These are phyloP conservation scores for Leptinotarsa defecta DNA, from an alignment of 1,140 invertebrate species.

Conservation along the genomic window DNA sequence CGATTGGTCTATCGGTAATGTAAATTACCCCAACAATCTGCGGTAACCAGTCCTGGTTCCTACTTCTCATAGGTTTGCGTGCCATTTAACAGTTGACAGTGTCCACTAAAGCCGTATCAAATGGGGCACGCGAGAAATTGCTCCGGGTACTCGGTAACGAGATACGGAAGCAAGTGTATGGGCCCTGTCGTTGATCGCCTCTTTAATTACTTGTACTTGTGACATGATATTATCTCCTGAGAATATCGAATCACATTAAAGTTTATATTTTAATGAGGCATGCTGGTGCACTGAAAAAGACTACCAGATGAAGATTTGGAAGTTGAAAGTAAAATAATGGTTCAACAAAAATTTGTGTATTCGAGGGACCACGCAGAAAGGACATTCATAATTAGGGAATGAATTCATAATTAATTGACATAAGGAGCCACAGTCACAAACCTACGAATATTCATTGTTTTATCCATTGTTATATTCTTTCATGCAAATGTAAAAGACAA, in stretches of 20 bases:
- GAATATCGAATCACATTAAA: slow-evolving; percentile 43
- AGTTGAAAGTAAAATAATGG: too few relatives aligned
- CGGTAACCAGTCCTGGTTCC: neutral
- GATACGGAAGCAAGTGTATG: slow-evolving; percentile 26
- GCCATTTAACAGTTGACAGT: neutral
- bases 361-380: too few relatives aligned
- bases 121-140: slow-evolving; percentile 22
- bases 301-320: too few relatives aligned
- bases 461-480: too few relatives aligned
- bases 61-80: slow-evolving; percentile 4
- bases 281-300: neutral
- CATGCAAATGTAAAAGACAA: too few relatives aligned
- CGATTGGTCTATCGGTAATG: neutral
- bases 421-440: too few relatives aligned
- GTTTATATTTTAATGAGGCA: slow-evolving; percentile 43
- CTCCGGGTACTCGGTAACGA: neutral
- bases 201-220: slow-evolving; percentile 36
- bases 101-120: slow-evolving; percentile 1
- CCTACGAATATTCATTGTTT: too few relatives aligned
- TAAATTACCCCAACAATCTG: too few relatives aligned
- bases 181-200: slow-evolving; percentile 23
- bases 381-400: too few relatives aligned
- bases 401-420: too few relatives aligned
- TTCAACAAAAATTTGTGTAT: too few relatives aligned
- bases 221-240: slow-evolving; percentile 37